Evolutionary conservation across 2,797 vertebrate genomes (phyloP).

Genomic region (Sebastes minor): DNA sequence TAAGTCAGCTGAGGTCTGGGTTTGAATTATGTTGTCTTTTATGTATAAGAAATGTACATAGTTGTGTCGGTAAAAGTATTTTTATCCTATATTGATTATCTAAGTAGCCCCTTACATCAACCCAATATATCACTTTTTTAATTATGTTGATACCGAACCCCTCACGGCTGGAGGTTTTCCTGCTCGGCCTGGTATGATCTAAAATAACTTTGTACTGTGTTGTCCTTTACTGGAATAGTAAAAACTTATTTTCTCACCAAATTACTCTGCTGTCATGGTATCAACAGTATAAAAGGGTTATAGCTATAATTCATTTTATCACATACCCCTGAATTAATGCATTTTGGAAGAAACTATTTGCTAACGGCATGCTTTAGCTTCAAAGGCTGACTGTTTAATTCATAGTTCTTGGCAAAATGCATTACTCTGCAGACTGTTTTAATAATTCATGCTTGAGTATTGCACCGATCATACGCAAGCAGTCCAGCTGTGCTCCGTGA

Average conservation of each 20-base stretch:
- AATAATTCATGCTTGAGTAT: slow-evolving; percentile 35
- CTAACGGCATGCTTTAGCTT: slow-evolving; percentile 16
- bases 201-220: not conserved
- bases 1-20: too few species aligned
- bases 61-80: not conserved
- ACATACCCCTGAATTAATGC: not conserved
- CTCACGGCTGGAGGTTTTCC: not conserved
- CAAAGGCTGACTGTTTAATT: slow-evolving; percentile 21
- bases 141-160: not conserved
- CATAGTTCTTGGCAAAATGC: not conserved
- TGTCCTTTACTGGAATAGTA: not conserved
- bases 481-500: not conserved
- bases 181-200: not conserved
- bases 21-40: rapidly evolving
- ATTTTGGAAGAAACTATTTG: slow-evolving; percentile 15
- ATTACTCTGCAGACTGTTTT: slow-evolving; percentile 11
- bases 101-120: not conserved
- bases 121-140: not conserved
- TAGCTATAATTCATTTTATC: slow-evolving; percentile 3
- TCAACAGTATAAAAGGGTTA: not conserved
- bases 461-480: not conserved
- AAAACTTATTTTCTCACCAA: not conserved
- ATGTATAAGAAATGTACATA: not conserved
- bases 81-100: not conserved
- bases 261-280: slow-evolving; percentile 1